Evolutionary conservation across 2,888 invertebrate genomes (phyloP).

Genomic region (Scaptomyza parva): DNA sequence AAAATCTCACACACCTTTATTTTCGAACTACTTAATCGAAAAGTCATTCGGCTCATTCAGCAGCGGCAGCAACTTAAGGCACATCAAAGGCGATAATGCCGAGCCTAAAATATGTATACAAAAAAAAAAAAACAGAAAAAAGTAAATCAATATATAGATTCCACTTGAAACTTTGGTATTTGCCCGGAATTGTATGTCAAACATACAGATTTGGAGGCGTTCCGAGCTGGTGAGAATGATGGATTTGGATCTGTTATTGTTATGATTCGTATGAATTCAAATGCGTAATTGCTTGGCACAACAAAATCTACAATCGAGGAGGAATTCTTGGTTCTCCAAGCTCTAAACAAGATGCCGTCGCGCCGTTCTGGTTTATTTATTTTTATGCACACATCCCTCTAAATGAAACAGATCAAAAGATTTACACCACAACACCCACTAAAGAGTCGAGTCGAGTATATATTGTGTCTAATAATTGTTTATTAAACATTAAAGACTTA

Average conservation of each 20-base stretch:
- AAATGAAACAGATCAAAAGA: constrained; percentile 58
- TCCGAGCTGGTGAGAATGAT: constrained; percentile 38
- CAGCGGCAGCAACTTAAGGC: constrained; percentile 53
- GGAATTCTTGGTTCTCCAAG: not conserved
- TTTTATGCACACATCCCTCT: constrained; percentile 26
- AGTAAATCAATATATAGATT: not conserved
- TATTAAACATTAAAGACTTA: constrained; percentile 75
- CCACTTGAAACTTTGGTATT: constrained; percentile 54
- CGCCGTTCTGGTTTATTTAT: constrained; percentile 57
- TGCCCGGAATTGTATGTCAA: constrained; percentile 62
- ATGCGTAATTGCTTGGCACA: constrained; percentile 64
- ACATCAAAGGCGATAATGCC: constrained; percentile 49
- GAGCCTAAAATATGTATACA: constrained; percentile 33
- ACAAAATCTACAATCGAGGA: constrained; percentile 14
- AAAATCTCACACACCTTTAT: constrained; percentile 22
- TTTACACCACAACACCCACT: constrained; percentile 37
- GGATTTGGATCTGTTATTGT: constrained; percentile 72
- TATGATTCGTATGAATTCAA: constrained; percentile 75
- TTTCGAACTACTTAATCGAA: constrained; percentile 14
- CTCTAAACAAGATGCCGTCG: constrained; percentile 46
- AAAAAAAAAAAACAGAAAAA: not conserved
- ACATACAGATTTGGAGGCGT: constrained; percentile 24
- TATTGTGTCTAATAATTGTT: constrained; percentile 77
- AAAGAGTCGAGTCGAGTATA: constrained; percentile 2
- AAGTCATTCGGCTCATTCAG: constrained; percentile 38